Evolutionary conservation across 1,140 invertebrate genomes (phyloP).

Genomic region (Thrips palmi): DNA sequence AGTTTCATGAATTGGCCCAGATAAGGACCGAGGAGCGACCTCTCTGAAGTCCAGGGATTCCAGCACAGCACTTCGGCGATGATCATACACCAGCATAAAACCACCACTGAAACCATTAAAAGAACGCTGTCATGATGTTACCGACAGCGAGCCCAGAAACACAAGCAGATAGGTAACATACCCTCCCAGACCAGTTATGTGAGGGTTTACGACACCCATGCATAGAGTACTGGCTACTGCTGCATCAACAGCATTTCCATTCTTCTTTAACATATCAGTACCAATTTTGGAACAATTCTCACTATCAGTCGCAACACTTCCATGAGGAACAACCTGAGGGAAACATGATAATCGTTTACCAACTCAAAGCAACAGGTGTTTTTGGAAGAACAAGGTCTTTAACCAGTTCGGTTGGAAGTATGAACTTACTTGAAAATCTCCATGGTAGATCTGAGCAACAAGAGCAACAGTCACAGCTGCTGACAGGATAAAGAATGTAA

Average conservation of each 20-base stretch:
- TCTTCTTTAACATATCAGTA: conserved; percentile 37
- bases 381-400: conserved; percentile 2
- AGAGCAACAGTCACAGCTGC: conserved; percentile 41
- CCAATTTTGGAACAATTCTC: conserved; percentile 52
- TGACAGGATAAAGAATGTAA: conserved; percentile 11
- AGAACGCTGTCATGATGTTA: conserved; percentile 11
- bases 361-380: conserved; percentile 1
- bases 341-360: conserved; percentile 11
- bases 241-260: conserved; percentile 50
- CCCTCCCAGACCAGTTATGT: conserved; percentile 51
- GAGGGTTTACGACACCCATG: conserved; percentile 42
- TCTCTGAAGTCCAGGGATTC: conserved; percentile 34
- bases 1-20: conserved; percentile 8
- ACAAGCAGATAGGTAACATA: conserved; percentile 20
- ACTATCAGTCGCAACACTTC: conserved; percentile 52
- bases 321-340: conserved; percentile 43
- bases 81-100: conserved; percentile 50
- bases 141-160: neutral
- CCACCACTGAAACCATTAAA: conserved; percentile 38
- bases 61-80: conserved; percentile 27
- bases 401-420: conserved; percentile 1
- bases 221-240: conserved; percentile 45
- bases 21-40: conserved; percentile 14
- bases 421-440: conserved; percentile 36
- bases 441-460: conserved; percentile 42